A percentile compares a stretch with the other conserved stretches of the same genome.
phyloP scores from a whole-genome alignment of 2,888 invertebrate species.

The Drosophila trichaetosa region DNA sequence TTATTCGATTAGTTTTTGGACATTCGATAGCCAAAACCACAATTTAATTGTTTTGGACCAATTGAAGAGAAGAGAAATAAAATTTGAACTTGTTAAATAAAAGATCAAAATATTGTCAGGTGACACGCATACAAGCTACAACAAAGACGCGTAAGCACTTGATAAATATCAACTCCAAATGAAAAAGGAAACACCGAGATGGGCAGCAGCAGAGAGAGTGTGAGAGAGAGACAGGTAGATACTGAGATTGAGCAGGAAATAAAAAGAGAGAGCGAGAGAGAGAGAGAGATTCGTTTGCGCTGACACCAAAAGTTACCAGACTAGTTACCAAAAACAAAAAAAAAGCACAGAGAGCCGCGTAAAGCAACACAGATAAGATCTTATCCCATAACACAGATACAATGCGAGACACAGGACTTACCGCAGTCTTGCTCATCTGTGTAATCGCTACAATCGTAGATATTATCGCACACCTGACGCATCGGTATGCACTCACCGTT shows the following conservation, averaged over 20 bases:
- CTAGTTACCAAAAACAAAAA: conserved; percentile 20
- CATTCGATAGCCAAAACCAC: conserved; percentile 80
- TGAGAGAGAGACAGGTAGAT: not conserved
- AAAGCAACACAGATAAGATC: conserved; percentile 30
- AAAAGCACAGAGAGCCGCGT: conserved; percentile 25
- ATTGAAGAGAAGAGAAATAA: conserved; percentile 69
- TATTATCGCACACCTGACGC: conserved; percentile 87
- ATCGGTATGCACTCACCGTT: conserved; percentile 87
- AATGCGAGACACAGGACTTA: conserved; percentile 86
- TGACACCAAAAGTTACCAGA: conserved; percentile 35
- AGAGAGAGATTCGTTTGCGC: conserved; percentile 5
- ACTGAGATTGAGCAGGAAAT: conserved; percentile 1
- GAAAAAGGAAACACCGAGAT: conserved; percentile 13
- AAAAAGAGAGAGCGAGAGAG: conserved; percentile 1
- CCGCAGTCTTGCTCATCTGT: conserved; percentile 92
- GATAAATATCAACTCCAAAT: conserved; percentile 18
- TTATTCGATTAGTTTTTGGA: conserved; percentile 73
- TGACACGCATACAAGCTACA: conserved; percentile 42
- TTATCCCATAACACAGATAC: conserved; percentile 5
- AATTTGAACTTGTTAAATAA: conserved; percentile 63
- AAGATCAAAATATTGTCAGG: conserved; percentile 40
- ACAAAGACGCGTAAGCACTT: conserved; percentile 43
- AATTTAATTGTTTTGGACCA: conserved; percentile 41
- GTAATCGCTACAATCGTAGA: conserved; percentile 89
- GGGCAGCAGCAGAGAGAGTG: conserved; percentile 11